Evolutionary conservation across 2,113 vertebrate species (phyloP).

Genomic region (Prunella fulvescens): DNA sequence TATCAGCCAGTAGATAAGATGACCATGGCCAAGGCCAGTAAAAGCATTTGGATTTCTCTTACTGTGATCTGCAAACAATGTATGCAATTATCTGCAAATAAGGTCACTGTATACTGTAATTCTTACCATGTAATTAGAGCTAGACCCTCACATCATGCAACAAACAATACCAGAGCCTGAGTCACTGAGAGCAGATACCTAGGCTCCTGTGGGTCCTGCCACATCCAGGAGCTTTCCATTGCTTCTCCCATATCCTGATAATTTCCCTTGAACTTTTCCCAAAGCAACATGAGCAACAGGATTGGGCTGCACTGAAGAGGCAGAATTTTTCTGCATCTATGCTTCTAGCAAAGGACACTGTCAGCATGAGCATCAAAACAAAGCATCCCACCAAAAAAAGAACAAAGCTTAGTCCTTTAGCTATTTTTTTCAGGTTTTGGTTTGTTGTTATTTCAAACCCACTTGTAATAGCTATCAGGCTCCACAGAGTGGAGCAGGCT

Average conservation of each 20-base stretch:
- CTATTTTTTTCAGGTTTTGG: background rate
- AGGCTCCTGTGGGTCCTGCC: background rate
- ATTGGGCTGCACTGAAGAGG: background rate
- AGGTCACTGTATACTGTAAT: background rate
- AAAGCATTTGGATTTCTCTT: background rate
- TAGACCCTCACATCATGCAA: background rate
- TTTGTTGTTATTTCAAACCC: background rate
- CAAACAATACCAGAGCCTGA: background rate
- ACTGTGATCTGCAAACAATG: background rate
- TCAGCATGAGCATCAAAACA: background rate
- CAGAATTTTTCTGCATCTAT: background rate
- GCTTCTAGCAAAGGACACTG: background rate
- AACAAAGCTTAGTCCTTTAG: background rate
- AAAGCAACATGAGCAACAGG: background rate
- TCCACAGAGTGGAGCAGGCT: slow-evolving; percentile 51
- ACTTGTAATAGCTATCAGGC: slow-evolving; percentile 18
- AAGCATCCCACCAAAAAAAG: background rate
- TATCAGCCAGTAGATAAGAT: background rate
- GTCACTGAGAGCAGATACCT: background rate
- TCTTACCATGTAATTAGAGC: background rate
- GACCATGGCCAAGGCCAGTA: background rate
- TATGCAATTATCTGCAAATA: background rate
- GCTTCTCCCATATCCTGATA: background rate
- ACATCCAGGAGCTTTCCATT: background rate
- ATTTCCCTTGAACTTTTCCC: background rate